Conservation (phyloP, 2,797 vertebrate species). For the Gymnocypris eckloni region DNA sequence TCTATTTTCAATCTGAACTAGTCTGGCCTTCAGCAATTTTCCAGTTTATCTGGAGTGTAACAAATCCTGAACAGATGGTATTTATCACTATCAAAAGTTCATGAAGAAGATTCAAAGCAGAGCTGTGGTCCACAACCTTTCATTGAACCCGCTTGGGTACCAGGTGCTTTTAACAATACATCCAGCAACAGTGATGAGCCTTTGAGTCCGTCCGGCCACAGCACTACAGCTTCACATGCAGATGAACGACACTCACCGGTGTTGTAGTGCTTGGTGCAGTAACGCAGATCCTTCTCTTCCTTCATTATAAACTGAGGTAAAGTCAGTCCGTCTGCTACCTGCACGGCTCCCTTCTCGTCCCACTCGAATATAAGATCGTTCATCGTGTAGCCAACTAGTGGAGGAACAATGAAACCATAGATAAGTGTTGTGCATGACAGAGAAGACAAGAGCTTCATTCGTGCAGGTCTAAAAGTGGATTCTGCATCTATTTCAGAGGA, state of each 20-base stretch:
- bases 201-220: not conserved
- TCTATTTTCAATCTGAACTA: constrained; percentile 53
- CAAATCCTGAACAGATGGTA: constrained; percentile 65
- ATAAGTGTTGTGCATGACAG: not conserved
- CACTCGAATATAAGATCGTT: constrained; percentile 99
- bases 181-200: not conserved
- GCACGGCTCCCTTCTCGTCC: constrained; percentile 96
- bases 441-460: not conserved
- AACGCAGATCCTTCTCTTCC: constrained; percentile 96
- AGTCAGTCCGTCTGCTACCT: constrained; percentile 94
- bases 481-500: not conserved
- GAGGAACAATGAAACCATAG: constrained; percentile 33
- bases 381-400: constrained; percentile 97
- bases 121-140: constrained; percentile 34
- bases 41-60: constrained; percentile 63
- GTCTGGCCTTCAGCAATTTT: constrained; percentile 57
- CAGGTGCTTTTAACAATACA: not conserved
- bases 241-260: constrained; percentile 84
- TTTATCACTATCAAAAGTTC: constrained; percentile 57
- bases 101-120: constrained; percentile 57
- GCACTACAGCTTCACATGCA: constrained; percentile 42
- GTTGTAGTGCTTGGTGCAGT: constrained; percentile 99
- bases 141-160: constrained; percentile 26
- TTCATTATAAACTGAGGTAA: constrained; percentile 97
- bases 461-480: not conserved